These are phyloP conservation scores for Taurulus bubalis DNA, from an alignment of 2,113 vertebrate species.

Conservation along the genomic window DNA sequence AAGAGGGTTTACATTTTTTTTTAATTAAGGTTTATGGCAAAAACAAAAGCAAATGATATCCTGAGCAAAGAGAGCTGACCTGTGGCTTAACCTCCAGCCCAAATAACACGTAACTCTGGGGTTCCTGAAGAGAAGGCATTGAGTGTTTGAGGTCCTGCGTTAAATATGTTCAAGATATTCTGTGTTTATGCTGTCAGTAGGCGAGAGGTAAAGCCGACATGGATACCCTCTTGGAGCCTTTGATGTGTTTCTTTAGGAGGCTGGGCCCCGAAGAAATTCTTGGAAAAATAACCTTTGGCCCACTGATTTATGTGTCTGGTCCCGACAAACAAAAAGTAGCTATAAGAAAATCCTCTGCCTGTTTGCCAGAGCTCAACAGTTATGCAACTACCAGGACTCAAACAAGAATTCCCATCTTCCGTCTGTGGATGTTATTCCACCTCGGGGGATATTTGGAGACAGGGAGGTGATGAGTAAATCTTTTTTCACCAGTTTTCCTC, in stretches of 20 bases:
- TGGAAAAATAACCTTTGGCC: neutral
- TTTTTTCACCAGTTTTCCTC: neutral
- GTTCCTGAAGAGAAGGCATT: neutral
- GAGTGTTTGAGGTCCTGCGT: neutral
- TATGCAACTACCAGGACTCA: slow-evolving; percentile 27
- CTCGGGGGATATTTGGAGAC: slow-evolving; percentile 11
- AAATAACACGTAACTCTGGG: neutral
- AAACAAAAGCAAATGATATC: neutral
- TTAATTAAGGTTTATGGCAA: neutral
- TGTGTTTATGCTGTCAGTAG: neutral
- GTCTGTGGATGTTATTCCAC: slow-evolving; percentile 22
- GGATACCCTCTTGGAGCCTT: slow-evolving; percentile 16
- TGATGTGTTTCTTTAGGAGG: slow-evolving; percentile 6
- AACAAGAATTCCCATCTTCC: slow-evolving; percentile 17
- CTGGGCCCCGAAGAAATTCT: neutral
- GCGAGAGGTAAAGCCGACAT: slow-evolving; percentile 40
- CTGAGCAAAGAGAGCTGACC: neutral
- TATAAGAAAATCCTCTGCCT: neutral
- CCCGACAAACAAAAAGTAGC: slow-evolving; percentile 1
- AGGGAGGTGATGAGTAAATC: slow-evolving; percentile 15
- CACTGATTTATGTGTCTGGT: slow-evolving; percentile 7
- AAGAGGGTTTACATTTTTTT: neutral
- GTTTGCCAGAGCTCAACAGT: neutral
- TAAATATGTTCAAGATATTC: slow-evolving; percentile 6
- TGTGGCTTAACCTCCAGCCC: neutral